A percentile compares a stretch with the other conserved stretches of the same genome.
These are phyloP conservation scores for Embiotoca jacksoni DNA, from an alignment of 2,113 vertebrate genomes.

Conservation along the genomic window DNA sequence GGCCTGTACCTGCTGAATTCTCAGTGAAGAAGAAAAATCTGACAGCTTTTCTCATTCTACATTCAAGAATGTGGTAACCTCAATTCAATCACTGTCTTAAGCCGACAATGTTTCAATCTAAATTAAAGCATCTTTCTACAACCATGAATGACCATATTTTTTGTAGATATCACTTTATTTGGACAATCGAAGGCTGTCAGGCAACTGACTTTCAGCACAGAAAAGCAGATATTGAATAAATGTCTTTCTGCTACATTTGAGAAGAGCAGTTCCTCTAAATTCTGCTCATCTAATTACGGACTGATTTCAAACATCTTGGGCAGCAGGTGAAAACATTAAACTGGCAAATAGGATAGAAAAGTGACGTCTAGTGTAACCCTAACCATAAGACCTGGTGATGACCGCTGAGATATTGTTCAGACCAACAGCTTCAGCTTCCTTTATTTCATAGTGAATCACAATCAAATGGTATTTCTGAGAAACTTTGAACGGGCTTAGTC, in stretches of 20 bases:
- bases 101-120: neutral
- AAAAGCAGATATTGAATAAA: neutral
- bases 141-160: neutral
- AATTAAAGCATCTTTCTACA: conserved; percentile 3
- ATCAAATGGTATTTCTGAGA: no score
- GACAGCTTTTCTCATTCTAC: neutral
- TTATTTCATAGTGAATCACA: neutral
- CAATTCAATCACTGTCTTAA: neutral
- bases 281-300: neutral
- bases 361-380: neutral
- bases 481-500: neutral
- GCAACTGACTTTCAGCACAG: neutral
- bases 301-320: neutral
- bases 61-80: neutral
- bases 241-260: neutral
- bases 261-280: neutral
- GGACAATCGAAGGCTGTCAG: no score
- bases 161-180: neutral
- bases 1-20: conserved; percentile 19
- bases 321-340: neutral
- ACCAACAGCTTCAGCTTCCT: neutral
- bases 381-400: neutral
- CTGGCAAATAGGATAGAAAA: neutral
- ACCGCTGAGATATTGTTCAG: neutral
- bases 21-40: conserved; percentile 22